Evolutionary conservation across 2,888 invertebrate genomes (phyloP).

Genomic region (Agriopis marginaria): DNA sequence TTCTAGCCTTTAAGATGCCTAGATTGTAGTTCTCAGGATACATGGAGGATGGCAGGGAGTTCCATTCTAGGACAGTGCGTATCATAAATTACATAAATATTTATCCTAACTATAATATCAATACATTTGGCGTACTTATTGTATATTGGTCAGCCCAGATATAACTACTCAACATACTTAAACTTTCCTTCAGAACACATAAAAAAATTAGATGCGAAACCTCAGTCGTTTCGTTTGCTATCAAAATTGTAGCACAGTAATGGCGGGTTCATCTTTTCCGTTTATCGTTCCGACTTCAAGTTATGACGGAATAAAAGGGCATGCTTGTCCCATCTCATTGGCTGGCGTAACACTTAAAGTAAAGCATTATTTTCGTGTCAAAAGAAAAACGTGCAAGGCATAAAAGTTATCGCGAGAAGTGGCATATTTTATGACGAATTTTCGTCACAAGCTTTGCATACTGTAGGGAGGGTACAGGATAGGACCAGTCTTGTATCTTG

Average conservation of each 20-base stretch:
- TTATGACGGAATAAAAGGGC: constrained; percentile 34
- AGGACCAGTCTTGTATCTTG: constrained; percentile 4
- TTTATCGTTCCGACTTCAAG: constrained; percentile 28
- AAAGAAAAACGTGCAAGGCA: constrained; percentile 39
- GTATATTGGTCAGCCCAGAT: too few relatives aligned
- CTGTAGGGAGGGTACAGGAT: constrained; percentile 18
- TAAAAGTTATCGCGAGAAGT: constrained; percentile 38
- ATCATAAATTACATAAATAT: too few relatives aligned
- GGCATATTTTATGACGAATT: constrained; percentile 36
- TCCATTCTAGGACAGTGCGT: too few relatives aligned
- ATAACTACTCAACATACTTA: background rate
- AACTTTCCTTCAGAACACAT: background rate
- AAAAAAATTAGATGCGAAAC: background rate
- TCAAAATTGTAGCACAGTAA: constrained; percentile 16
- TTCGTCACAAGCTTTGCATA: constrained; percentile 34
- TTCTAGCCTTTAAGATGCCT: too few relatives aligned
- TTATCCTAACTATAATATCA: too few relatives aligned
- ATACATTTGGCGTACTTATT: too few relatives aligned
- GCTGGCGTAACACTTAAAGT: constrained; percentile 34
- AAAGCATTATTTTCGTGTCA: constrained; percentile 39
- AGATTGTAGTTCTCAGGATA: too few relatives aligned
- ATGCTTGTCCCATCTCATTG: constrained; percentile 33
- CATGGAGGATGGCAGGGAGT: too few relatives aligned
- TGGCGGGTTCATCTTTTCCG: constrained; percentile 30
- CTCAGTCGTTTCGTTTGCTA: background rate